Conservation (phyloP, 2,888 invertebrate genomes). For the Dicyrtoma fusca region DNA sequence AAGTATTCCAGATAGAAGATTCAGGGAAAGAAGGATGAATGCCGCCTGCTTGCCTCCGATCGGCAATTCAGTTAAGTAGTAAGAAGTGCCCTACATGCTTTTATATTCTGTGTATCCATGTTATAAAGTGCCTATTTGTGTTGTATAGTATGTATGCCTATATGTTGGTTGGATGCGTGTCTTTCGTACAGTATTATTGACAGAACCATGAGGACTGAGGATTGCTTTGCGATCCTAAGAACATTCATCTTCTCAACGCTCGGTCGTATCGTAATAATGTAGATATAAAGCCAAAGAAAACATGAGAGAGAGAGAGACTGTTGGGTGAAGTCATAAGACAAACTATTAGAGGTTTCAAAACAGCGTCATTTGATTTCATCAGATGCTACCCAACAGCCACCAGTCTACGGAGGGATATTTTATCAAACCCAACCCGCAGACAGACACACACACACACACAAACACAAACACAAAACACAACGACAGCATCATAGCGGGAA, state of each 20-base stretch:
- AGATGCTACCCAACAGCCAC: conserved; percentile 25
- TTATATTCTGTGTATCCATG: too few species aligned
- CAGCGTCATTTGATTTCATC: conserved; percentile 43
- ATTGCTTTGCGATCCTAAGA: conserved; percentile 15
- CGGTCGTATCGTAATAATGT: conserved; percentile 21
- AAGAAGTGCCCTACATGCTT: too few species aligned
- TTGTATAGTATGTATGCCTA: too few species aligned
- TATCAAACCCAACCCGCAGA: conserved; percentile 6
- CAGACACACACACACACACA: not conserved
- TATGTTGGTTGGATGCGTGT: too few species aligned
- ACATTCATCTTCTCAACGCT: conserved; percentile 32
- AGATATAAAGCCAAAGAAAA: conserved; percentile 29
- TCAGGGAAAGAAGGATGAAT: too few species aligned
- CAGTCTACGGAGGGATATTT: not conserved
- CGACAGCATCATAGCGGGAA: not conserved
- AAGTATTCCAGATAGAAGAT: too few species aligned
- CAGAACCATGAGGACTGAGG: conserved; percentile 23
- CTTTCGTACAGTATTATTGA: too few species aligned
- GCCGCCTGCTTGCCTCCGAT: too few species aligned
- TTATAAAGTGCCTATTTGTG: too few species aligned
- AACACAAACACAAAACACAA: not conserved
- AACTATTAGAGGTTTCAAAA: conserved; percentile 36
- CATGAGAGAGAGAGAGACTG: conserved; percentile 21
- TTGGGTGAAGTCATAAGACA: conserved; percentile 27
- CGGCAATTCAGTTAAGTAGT: too few species aligned